Conservation (phyloP, 2,113 vertebrate genomes). For the Psammodynastes pulverulentus region DNA sequence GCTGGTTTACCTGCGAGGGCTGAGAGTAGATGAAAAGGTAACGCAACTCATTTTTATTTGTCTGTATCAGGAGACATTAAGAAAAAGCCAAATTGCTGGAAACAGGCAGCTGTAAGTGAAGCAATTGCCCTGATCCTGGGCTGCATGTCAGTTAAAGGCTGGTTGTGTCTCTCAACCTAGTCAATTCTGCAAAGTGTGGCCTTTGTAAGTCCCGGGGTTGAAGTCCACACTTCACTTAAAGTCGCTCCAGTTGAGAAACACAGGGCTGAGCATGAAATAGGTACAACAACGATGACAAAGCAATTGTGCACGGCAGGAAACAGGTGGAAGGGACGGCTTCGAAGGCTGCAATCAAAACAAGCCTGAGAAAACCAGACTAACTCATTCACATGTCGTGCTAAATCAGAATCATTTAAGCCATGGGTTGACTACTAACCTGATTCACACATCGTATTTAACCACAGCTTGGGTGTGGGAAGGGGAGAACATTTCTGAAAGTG, state of each 20-base stretch:
- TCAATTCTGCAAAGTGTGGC: not conserved
- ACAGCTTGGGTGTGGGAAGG: not conserved
- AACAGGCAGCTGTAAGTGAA: not conserved
- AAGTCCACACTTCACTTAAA: no score
- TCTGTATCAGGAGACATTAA: not conserved
- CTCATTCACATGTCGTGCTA: not conserved
- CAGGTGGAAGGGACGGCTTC: not conserved
- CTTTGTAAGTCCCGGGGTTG: not conserved
- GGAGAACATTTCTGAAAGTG: not conserved
- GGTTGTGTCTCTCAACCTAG: not conserved
- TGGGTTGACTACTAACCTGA: not conserved
- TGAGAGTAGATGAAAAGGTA: not conserved
- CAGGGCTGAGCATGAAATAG: not conserved
- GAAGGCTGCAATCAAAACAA: not conserved
- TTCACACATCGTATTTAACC: not conserved
- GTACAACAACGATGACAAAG: not conserved
- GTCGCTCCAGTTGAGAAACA: not conserved
- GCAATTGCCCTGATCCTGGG: not conserved
- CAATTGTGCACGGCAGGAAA: not conserved
- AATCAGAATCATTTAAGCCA: not conserved
- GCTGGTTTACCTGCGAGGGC: not conserved
- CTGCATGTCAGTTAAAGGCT: not conserved
- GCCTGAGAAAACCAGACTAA: not conserved
- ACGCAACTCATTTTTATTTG: not conserved
- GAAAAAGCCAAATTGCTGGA: not conserved